phyloP scores from a whole-genome alignment of 2,113 vertebrate genomes.

The Pteruthius melanotis region DNA sequence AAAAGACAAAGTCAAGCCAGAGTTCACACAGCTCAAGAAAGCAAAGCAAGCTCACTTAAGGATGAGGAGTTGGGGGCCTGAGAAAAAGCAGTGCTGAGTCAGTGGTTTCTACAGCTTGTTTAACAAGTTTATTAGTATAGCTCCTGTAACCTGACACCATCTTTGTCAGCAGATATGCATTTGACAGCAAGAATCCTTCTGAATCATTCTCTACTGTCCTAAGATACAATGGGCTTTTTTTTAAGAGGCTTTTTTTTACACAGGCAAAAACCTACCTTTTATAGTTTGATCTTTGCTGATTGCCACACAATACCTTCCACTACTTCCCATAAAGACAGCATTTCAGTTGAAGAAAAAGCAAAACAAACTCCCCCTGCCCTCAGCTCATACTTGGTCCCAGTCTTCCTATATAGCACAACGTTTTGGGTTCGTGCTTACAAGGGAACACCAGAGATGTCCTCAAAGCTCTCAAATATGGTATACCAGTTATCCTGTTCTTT shows the following conservation, averaged over 20 bases:
- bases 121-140: background rate
- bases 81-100: background rate
- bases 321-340: background rate
- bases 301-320: background rate
- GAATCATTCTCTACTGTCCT: background rate
- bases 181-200: background rate
- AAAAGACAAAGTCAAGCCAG: conserved; percentile 51
- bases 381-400: background rate
- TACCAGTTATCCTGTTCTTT: background rate
- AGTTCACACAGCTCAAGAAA: background rate
- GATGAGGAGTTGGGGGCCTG: background rate
- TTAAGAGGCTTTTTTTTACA: background rate
- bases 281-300: background rate
- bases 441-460: background rate
- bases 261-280: background rate
- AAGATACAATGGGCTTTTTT: background rate
- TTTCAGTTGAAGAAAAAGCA: background rate
- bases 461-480: background rate
- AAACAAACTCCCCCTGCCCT: background rate
- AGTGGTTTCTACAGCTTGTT: background rate
- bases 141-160: background rate
- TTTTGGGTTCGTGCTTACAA: background rate
- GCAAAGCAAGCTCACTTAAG: background rate
- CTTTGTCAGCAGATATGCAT: background rate
- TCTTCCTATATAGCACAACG: background rate